Evolutionary conservation across 2,113 vertebrate species (phyloP), one percentile per base, ranked within the genome.

Genomic region (Ailurus styani): DNA sequence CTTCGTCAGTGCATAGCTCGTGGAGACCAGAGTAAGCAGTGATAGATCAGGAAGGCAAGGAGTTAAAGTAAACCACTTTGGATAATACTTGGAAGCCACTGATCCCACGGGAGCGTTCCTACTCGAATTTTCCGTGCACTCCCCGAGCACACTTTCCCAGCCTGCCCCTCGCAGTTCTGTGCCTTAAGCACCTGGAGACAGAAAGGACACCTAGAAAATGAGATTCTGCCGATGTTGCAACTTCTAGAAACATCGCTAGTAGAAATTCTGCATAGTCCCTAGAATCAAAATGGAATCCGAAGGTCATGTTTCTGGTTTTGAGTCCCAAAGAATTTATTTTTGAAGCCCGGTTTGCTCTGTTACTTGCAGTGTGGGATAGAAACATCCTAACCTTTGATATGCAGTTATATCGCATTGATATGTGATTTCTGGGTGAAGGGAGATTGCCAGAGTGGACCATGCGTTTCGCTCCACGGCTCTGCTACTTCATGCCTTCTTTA

Each of bases 151-250:
- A 31, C 18, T 9, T 18, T 40, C 29, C 21, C 79, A 12, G 17
- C 66, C 40, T 23, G 0, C 54, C 17, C 37, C 27, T 25, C 15
- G 2, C 13, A 3, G 4, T 31, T 9, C 12, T 2, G 21, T 79
- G 60, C 18, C 77, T 18, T 15, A n/a, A 21, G 60, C 45, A 88
- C 11, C 23, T 57, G 40, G 6, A 8, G 78, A 17, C 70, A 66
- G 81, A 62, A 66, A 73, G 40, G 45, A 4, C 6, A 3, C 6
- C 81, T n/a, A 27, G 52, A 50, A 66, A 25, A 7, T 37, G n/a
- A 6, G 40, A 3, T 70, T 62, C 82, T 40, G 7, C 45, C 37
- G 29, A 0, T 13, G 3, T 40, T 27, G 6, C 11, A 0, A 37
- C 9, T 40, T 4, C 62, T 52, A 10, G 90, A 55, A 64, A 70